Conservation (phyloP, 2,888 invertebrate genomes). For the Parnassius glacialis region DNA sequence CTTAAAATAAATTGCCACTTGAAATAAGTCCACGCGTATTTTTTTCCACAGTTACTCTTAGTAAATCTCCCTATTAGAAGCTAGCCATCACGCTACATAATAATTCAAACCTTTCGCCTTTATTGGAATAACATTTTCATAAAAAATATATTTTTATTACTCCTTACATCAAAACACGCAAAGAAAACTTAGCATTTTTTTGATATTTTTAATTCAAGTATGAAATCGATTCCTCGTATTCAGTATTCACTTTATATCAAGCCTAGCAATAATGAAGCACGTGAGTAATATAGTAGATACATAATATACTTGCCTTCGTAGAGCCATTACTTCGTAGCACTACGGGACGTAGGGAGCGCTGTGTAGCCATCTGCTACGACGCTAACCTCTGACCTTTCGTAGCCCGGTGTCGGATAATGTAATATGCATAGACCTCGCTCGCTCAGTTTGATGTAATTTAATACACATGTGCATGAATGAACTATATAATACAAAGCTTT, state of each 20-base stretch:
- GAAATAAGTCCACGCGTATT: constrained; percentile 13
- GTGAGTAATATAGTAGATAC: constrained; percentile 17
- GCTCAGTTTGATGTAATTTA: constrained; percentile 54
- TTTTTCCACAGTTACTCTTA: constrained; percentile 12
- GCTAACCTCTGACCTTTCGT: constrained; percentile 57
- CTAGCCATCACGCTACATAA: constrained; percentile 45
- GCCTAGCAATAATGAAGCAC: neutral
- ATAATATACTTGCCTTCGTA: constrained; percentile 9
- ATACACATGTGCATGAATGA: constrained; percentile 61
- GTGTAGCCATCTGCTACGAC: constrained; percentile 49
- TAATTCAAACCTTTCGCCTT: constrained; percentile 39
- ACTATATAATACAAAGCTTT: constrained; percentile 41
- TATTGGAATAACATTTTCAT: constrained; percentile 33
- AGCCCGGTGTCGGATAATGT: constrained; percentile 41
- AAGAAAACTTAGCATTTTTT: constrained; percentile 2
- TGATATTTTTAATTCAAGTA: neutral
- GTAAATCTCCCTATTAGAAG: constrained; percentile 37
- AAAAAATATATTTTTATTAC: constrained; percentile 29
- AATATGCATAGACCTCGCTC: constrained; percentile 35
- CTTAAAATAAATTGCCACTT: constrained; percentile 10
- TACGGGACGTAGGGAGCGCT: constrained; percentile 44
- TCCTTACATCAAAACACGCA: constrained; percentile 18
- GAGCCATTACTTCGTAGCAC: constrained; percentile 36
- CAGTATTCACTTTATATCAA: constrained; percentile 3
- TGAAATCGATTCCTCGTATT: constrained; percentile 1